phyloP scores from a whole-genome alignment of 2,113 vertebrate species.

The Dryoscopus gambensis region DNA sequence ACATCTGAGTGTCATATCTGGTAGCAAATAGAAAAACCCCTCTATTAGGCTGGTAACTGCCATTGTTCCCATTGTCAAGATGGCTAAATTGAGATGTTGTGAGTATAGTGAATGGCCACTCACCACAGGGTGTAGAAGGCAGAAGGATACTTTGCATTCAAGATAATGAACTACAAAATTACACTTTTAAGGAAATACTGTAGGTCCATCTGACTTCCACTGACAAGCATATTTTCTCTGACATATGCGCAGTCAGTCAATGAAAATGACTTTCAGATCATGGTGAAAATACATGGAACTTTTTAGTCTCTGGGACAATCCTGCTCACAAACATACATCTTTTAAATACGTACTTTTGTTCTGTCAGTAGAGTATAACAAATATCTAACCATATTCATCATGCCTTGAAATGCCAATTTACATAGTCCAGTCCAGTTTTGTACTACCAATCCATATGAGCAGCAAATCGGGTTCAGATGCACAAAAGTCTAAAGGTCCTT shows the following conservation, averaged over 20 bases:
- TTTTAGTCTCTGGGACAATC: background rate
- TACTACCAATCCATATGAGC: background rate
- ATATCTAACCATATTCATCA: background rate
- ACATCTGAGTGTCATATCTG: background rate
- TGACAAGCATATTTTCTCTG: background rate
- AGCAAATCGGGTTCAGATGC: background rate
- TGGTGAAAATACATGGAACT: background rate
- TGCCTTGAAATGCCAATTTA: background rate
- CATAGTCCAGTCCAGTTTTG: background rate
- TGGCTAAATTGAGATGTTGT: background rate
- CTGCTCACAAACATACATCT: background rate
- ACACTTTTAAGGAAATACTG: background rate
- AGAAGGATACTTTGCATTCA: background rate
- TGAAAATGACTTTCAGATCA: background rate
- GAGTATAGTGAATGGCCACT: background rate
- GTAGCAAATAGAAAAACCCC: no score
- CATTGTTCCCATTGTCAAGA: background rate
- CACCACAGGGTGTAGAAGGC: background rate
- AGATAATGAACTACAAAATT: background rate
- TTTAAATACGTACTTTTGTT: background rate
- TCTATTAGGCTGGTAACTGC: background rate
- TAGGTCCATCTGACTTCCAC: background rate
- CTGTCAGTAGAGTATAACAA: background rate
- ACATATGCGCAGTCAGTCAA: background rate
- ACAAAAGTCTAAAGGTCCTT: background rate